Conservation (phyloP, 2,797 vertebrate species). For the Gorsachius magnificus region DNA sequence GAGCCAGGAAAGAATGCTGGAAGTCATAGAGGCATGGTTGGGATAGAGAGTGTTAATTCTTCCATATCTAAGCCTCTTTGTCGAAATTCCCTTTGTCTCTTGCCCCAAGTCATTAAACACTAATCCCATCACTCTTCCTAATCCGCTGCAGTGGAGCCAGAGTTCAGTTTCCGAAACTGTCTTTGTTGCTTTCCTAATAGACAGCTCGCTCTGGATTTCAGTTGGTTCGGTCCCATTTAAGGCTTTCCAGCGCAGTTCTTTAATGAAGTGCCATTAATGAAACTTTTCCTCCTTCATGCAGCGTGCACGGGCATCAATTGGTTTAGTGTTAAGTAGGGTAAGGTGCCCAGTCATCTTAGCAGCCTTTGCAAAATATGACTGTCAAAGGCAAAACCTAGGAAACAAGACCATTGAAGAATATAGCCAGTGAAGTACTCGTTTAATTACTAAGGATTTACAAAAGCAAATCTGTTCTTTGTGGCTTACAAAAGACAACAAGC, state of each 20-base stretch:
- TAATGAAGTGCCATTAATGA: conserved; percentile 90
- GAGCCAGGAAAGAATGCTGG: conserved; percentile 76
- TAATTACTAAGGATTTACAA: conserved; percentile 90
- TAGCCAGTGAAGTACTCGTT: conserved; percentile 79
- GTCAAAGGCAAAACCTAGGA: conserved; percentile 81
- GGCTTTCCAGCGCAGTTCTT: conserved; percentile 75
- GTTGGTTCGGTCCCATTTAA: conserved; percentile 77
- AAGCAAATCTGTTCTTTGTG: conserved; percentile 84
- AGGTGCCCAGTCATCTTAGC: conserved; percentile 75
- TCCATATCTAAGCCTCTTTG: conserved; percentile 99
- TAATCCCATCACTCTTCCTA: conserved; percentile 99
- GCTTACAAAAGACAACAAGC: conserved; percentile 84
- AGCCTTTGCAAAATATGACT: conserved; percentile 80
- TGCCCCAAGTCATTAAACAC: conserved; percentile 99
- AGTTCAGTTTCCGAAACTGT: conserved; percentile 89
- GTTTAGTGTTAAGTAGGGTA: conserved; percentile 78
- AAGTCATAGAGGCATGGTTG: conserved; percentile 79
- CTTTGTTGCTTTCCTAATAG: conserved; percentile 87
- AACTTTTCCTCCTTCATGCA: conserved; percentile 82
- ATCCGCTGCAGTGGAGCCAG: conserved; percentile 92
- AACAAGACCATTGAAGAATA: conserved; percentile 77
- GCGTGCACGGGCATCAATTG: conserved; percentile 76
- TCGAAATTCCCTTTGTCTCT: conserved; percentile 99
- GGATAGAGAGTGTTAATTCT: conserved; percentile 98
- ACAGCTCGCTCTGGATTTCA: conserved; percentile 81